Evolutionary conservation across 23 tunicate genomes (phyloP), one percentile per base, ranked within the genome.

Genomic region (Phallusia fumigata): DNA sequence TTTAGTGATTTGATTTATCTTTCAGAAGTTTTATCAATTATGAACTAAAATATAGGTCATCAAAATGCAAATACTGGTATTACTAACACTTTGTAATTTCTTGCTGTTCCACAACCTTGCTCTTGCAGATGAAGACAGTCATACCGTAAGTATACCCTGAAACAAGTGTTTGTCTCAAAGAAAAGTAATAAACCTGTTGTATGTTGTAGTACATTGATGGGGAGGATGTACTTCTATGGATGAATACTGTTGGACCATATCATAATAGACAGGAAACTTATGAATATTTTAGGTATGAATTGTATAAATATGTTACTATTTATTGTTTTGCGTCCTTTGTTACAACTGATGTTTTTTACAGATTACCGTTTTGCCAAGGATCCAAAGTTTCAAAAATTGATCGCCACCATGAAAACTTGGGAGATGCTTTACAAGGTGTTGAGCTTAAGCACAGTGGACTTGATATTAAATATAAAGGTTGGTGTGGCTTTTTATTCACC

Each of bases 161-260:
- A n/a, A n/a, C n/a, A n/a, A n/a, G n/a, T n/a, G n/a, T n/a, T n/a
- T n/a, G n/a, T n/a, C n/a, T n/a, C n/a, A n/a, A n/a, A n/a, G n/a
- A n/a, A n/a, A n/a, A n/a, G n/a, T 58, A 21, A 58, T 16, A 74
- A 74, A 1, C 6, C 10, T 74, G 8, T 74, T 3, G 19, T 19
- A 74, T 32, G 5, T 65, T 85, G n/a, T 44, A 92, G 95, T 97
- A 97, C 79, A 81, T 82, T 0, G 92, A 97, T 80, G 95, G 83
- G 18, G 99, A 97, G 79, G 97, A 92, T 72, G 91, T 97, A 13
- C 64, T 88, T 1, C 58, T 97, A 28, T 97, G 99, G 99, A 97
- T 97, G 99, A 97, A 97, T 69, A 97, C 99, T 0, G 99, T 97
- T 74, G 99, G 99, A 0, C 99, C 99, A 0, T 97, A 97, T 77